Base-by-base conservation (phyloP, 2,888 invertebrate genomes). In the Fabriciana adippe region DNA sequence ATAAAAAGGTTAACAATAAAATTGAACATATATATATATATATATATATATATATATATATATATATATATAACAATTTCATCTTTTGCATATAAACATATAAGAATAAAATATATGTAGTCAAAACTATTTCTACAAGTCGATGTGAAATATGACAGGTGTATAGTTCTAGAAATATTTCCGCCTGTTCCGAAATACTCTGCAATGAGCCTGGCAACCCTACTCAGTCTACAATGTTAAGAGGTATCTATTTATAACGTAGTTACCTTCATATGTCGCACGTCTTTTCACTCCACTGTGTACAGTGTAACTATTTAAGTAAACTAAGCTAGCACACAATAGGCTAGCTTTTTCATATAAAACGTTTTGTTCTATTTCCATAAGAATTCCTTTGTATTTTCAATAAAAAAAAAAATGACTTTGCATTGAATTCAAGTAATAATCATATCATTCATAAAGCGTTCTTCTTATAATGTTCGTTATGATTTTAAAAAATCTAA, bases 171-270 rank as follows among this genome's bases (percentile, higher is more conserved):
- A n/a, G 50, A 35, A 21, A 21, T 51, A 53, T 61, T 18, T 41
- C 41, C 11, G 51, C 21, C n/a, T 60, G 16, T 61, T 50, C 61
- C 18, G 53, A 61, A 61, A 61, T 61, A 61, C 18, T 6, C 6
- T 15, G 35, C 18, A 15, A 14, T 3, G 51, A 8, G 51, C 53
- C 61, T 53, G 53, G 61, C 61, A 61, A 61, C 61, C 51, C 61
- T 61, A 61, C 51, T 61, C 51, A 13, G 14, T 31, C 16, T 14
- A 50, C 16, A 47, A 16, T 18, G 41, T 41, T 53, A 21, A 41
- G 51, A 53, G 18, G 50, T 8, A 51, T 61, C 61, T 61, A 66
- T 66, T 66, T 66, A 61, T 66, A 66, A 55, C 51, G n/a, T 15
- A 50, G 41, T 48, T 61, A 50, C 60, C 55, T 66, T 61, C 66